These are phyloP conservation scores for Orius laevigatus DNA, from an alignment of 1,140 invertebrate species.

Conservation along the genomic window DNA sequence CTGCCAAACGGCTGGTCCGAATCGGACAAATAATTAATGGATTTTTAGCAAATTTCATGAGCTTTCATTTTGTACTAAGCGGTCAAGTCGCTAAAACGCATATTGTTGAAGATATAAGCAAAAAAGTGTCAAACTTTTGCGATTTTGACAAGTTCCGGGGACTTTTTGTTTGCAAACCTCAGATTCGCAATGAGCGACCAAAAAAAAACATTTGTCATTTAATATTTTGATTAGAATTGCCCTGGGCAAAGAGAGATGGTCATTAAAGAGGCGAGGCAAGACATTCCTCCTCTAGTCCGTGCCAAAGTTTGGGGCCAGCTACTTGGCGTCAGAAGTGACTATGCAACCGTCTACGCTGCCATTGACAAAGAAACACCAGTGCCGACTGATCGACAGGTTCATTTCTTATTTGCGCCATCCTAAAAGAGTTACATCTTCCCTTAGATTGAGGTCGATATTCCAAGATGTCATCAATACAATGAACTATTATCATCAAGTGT, in stretches of 20 bases:
- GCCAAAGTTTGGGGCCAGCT: conserved; percentile 85
- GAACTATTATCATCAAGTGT: conserved; percentile 84
- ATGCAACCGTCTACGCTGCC: conserved; percentile 55
- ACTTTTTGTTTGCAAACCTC: too few species aligned
- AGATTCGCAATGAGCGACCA: too few species aligned
- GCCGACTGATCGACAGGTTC: conserved; percentile 76
- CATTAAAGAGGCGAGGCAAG: conserved; percentile 65
- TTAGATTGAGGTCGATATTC: conserved; percentile 97
- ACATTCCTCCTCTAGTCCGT: conserved; percentile 81
- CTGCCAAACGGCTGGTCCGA: too few species aligned
- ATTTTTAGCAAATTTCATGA: too few species aligned
- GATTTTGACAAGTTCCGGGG: too few species aligned
- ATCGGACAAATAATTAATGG: too few species aligned
- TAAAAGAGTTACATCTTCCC: conserved; percentile 20
- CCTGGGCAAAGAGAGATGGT: conserved; percentile 26
- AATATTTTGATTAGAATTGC: too few species aligned
- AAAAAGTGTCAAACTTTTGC: too few species aligned
- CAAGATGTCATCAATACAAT: conserved; percentile 96
- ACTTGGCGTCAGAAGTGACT: conserved; percentile 65
- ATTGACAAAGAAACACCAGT: conserved; percentile 94
- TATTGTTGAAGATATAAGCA: too few species aligned
- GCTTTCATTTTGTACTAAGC: too few species aligned
- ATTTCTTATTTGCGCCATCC: not conserved
- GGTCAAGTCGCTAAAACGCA: too few species aligned
- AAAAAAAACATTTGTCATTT: too few species aligned